phyloP scores from a whole-genome alignment of 2,797 vertebrate species.

The Chaunax sp. region DNA sequence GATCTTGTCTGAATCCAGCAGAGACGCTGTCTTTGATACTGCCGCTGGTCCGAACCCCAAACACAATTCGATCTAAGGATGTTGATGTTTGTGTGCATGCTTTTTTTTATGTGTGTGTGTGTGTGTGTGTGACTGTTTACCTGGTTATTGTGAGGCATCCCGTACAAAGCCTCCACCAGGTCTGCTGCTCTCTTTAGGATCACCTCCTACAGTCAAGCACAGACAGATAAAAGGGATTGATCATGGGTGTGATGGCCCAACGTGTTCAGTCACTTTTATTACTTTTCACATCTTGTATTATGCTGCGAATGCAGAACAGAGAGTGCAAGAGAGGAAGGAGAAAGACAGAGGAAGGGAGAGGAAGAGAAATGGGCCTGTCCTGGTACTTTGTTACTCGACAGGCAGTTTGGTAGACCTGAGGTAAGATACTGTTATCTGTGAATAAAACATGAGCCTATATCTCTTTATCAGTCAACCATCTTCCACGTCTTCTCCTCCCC shows the following conservation, averaged over 20 bases:
- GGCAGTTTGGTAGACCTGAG: conserved; percentile 76
- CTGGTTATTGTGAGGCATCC: conserved; percentile 99
- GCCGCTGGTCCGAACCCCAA: conserved; percentile 46
- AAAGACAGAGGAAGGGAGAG: conserved; percentile 56
- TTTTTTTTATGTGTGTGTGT: too few relatives aligned
- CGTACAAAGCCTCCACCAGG: conserved; percentile 95
- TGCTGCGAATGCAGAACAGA: conserved; percentile 78
- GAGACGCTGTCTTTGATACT: conserved; percentile 58
- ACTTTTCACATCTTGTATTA: conserved; percentile 74
- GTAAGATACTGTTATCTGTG: conserved; percentile 78
- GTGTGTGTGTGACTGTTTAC: conserved; percentile 78
- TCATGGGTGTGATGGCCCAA: conserved; percentile 65
- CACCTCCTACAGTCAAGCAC: conserved; percentile 89
- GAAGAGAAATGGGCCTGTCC: conserved; percentile 81
- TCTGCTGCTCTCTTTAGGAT: conserved; percentile 96
- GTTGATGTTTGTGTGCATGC: conserved; percentile 39
- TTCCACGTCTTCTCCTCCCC: conserved; percentile 67
- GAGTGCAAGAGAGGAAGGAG: conserved; percentile 43
- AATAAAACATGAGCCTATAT: conserved; percentile 83
- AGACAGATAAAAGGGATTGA: conserved; percentile 69
- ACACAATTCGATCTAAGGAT: conserved; percentile 42
- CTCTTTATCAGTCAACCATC: conserved; percentile 80
- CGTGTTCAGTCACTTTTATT: conserved; percentile 82
- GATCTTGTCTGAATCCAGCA: conserved; percentile 35
- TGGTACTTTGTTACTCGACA: conserved; percentile 75